Base-by-base conservation (phyloP, 2,888 invertebrate species). In the Gymnosoma rotundatum region DNA sequence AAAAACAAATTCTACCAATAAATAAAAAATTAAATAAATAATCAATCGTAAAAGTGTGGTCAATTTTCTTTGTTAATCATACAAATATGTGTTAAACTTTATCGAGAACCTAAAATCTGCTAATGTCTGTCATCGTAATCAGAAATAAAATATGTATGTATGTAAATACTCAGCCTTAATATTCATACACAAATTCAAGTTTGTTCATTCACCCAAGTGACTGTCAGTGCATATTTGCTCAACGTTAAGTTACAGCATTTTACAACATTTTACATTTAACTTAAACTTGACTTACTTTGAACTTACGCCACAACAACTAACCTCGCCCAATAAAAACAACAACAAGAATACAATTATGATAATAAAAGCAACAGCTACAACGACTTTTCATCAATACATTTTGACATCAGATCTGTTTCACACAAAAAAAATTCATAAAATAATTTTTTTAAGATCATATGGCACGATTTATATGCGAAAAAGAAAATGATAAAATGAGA, bases 211-310 rank as follows among this genome's bases (percentile, higher is more conserved):
- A 78, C 78, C 78, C 78, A 72, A 78, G 38, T 78, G 78, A 78
- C 54, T 63, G 78, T 70, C 69, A 70, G 45, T 58, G 72, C 64
- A 72, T 56, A 58, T 72, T 48, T 64, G 63, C n/a, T 45, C 25
- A 1, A 52, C 16, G 16, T 10, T 20, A 2, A 14, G 21, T 78
- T 61, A 45, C 78, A 78, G 61, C 63, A 70, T n/a, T 70, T 69
- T 78, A 72, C 78, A 70, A 52, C 18, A 48, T 72, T 56, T 78
- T 56, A 56, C 56, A 50, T 78, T 69, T 69, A 74, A 69, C 74
- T 80, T 80, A 81, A 81, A 81, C 80, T 81, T 81, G 80, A 81
- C 80, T 81, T 81, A 75, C 69, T 74, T 81, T 81, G 80, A 81
- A 81, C 80, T 75, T 56, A 63, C 50, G 52, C 67, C 42, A 50